These are phyloP conservation scores for Epiblema foenella DNA, from an alignment of 2,888 invertebrate species.

Conservation along the genomic window DNA sequence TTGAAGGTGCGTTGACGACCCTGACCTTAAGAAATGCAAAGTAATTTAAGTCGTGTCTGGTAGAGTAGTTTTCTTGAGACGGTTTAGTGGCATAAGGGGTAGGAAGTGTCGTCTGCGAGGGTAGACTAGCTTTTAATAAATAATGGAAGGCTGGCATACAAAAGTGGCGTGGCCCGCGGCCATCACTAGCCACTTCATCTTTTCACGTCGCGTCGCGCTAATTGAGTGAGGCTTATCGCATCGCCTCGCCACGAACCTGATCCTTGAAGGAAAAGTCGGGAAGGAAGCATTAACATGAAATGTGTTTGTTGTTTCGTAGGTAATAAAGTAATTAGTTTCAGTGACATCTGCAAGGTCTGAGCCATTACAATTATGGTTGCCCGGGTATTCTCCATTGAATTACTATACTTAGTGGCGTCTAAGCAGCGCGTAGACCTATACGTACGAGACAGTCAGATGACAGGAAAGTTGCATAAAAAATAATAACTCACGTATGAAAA, in stretches of 20 bases:
- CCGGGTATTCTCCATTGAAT: not conserved
- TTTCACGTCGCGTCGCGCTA: conserved; percentile 58
- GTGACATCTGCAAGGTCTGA: conserved; percentile 14
- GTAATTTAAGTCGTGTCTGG: not conserved
- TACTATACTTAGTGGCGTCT: not conserved
- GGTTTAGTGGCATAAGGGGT: not conserved
- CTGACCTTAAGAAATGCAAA: conserved; percentile 27
- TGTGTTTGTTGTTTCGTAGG: conserved; percentile 6
- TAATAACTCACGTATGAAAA: not conserved
- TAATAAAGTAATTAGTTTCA: conserved; percentile 5
- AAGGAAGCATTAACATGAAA: conserved; percentile 6
- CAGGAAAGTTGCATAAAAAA: not conserved
- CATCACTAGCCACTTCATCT: conserved; percentile 62
- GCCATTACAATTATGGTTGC: not conserved
- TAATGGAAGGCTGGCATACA: conserved; percentile 55
- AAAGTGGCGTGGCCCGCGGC: conserved; percentile 54
- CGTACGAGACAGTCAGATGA: too few relatives aligned
- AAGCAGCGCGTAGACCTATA: too few relatives aligned
- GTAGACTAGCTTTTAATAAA: conserved; percentile 55
- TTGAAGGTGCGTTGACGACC: conserved; percentile 28
- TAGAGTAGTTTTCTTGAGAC: conserved; percentile 1
- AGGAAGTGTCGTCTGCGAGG: not conserved
- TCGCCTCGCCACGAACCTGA: conserved; percentile 45
- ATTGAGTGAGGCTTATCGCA: conserved; percentile 60
- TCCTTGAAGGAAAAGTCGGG: conserved; percentile 25